Evolutionary conservation across 2,113 vertebrate genomes (phyloP), one percentile per base, ranked within the genome.

Genomic region (Hylia prasina): DNA sequence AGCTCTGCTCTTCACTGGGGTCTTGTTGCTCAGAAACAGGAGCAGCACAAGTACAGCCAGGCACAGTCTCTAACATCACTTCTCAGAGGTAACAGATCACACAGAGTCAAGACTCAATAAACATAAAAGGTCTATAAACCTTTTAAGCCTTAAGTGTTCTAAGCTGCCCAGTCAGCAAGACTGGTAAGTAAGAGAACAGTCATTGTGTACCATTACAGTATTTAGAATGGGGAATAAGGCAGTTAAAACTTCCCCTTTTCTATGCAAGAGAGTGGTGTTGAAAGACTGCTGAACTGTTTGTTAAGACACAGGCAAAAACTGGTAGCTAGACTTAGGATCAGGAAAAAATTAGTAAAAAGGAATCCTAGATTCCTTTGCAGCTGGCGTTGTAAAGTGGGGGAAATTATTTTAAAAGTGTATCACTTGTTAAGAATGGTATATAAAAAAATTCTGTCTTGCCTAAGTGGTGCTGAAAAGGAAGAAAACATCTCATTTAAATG

Each of bases 171-270:
- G 66, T 65, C 70, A 79, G 73, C 60, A 81, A 39, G 85, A 48
- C 21, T 6, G 11, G 8, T 56, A 63, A 79, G 64, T 47, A 72
- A 83, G 64, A 89, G 33, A 72, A 33, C 40, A 84, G 56, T 82
- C 21, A 28, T 89, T 94, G 25, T 76, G 60, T 82, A 57, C n/a
- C 17, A 15, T 57, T 39, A 13, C 63, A 79, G 17, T 76, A 31
- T 89, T 77, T 50, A 87, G 45, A 44, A 15, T 37, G 70, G 35
- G 64, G 70, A 91, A 57, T 91, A 56, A 28, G 33, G 27, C 58
- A 83, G 48, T 75, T 96, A 48, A 93, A 91, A 47, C 75, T 95
- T 95, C 69, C 37, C 22, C 22, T 63, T 90, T 89, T 66, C 60
- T 50, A 0, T 57, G 71, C 57, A 77, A 50, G 65, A 83, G 72